Conservation (phyloP, 2,888 invertebrate genomes). For the Linyphia triangularis region DNA sequence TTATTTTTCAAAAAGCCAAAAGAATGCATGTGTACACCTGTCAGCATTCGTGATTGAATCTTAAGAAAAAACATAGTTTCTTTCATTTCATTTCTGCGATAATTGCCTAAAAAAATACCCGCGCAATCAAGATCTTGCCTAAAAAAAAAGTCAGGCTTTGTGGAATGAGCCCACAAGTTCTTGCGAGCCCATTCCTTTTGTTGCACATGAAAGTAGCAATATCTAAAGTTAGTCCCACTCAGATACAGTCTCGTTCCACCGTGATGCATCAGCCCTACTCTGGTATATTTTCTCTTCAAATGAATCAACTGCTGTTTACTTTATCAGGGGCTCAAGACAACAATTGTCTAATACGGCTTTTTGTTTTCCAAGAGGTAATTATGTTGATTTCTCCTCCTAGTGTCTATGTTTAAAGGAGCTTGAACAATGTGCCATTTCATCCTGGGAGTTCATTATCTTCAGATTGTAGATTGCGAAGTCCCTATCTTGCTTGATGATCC, state of each 20-base stretch:
- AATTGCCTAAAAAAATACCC: too few species aligned
- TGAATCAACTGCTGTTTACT: slow-evolving; percentile 52
- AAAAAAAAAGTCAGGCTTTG: too few species aligned
- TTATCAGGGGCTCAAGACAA: slow-evolving; percentile 44
- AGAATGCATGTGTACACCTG: too few species aligned
- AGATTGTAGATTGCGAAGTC: neutral
- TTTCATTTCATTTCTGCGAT: too few species aligned
- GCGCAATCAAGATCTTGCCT: too few species aligned
- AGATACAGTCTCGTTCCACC: slow-evolving; percentile 31
- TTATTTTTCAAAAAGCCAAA: too few species aligned
- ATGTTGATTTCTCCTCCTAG: slow-evolving; percentile 7
- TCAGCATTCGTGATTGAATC: too few species aligned
- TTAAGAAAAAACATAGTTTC: too few species aligned
- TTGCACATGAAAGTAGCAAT: neutral
- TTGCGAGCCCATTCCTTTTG: neutral
- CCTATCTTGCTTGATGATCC: slow-evolving; percentile 24
- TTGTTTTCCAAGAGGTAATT: slow-evolving; percentile 33
- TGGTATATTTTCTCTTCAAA: slow-evolving; percentile 13
- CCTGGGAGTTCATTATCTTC: slow-evolving; percentile 11
- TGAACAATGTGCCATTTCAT: slow-evolving; percentile 41
- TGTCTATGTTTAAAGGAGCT: slow-evolving; percentile 22
- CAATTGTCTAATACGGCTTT: slow-evolving; percentile 36
- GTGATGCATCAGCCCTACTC: slow-evolving; percentile 26
- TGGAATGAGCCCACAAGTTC: too few species aligned
- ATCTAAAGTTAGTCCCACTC: slow-evolving; percentile 16